These are phyloP conservation scores for Empidonax alnorum DNA, from an alignment of 2,113 vertebrate species.

Conservation along the genomic window DNA sequence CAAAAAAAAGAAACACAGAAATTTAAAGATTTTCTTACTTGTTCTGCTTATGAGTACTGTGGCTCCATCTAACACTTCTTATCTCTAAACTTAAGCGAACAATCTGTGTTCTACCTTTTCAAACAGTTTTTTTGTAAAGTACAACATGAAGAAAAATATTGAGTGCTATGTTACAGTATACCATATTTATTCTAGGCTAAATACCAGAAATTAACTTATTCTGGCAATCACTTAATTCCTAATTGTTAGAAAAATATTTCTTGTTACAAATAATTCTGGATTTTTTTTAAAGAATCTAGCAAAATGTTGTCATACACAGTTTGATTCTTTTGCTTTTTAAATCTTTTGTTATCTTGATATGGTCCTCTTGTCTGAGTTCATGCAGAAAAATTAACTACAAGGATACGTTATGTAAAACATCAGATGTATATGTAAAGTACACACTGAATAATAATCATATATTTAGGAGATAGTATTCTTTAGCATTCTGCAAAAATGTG, in stretches of 20 bases:
- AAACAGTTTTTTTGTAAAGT: background rate
- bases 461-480: background rate
- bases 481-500: background rate
- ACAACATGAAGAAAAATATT: background rate
- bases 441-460: background rate
- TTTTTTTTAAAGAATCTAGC: background rate
- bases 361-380: background rate
- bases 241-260: background rate
- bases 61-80: background rate
- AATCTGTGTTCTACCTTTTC: background rate
- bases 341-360: background rate
- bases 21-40: background rate
- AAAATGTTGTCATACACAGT: background rate
- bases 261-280: background rate
- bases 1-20: background rate
- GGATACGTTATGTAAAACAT: background rate
- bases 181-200: background rate
- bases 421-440: background rate
- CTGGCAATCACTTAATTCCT: background rate
- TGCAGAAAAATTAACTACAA: background rate
- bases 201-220: background rate
- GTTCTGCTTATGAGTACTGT: background rate
- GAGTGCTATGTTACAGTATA: background rate
- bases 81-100: background rate
- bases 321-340: background rate